Conservation (phyloP, 2,113 vertebrate genomes). For the Lates calcarifer region DNA sequence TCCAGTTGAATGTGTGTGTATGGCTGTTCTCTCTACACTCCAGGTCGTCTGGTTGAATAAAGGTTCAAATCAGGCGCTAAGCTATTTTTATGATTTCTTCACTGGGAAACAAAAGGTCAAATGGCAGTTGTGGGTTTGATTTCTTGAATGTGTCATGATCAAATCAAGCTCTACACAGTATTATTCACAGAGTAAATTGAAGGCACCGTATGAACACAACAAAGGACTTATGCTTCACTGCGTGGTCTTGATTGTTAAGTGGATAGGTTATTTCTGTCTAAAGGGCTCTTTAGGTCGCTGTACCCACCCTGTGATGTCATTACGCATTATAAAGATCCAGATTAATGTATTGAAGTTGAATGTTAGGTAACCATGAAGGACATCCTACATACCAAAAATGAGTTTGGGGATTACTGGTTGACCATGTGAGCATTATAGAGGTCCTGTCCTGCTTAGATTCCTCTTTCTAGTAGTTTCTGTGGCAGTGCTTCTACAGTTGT, state of each 20-base stretch:
- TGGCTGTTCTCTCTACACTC: too few species aligned
- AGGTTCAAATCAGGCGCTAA: neutral
- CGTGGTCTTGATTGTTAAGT: constrained; percentile 31
- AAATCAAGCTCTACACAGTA: constrained; percentile 47
- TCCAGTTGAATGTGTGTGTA: neutral
- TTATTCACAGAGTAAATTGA: constrained; percentile 53
- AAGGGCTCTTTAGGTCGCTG: constrained; percentile 19
- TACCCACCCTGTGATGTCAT: neutral
- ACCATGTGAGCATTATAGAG: too few species aligned
- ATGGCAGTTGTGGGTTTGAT: neutral
- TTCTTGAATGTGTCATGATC: constrained; percentile 18
- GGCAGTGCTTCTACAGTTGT: neutral
- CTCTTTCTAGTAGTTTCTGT: neutral
- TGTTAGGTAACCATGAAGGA: constrained; percentile 28
- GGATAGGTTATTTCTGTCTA: constrained; percentile 34
- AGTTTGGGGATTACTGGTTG: constrained; percentile 20
- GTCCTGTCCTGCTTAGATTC: neutral
- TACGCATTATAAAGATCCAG: constrained; percentile 16
- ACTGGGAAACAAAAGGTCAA: constrained; percentile 25
- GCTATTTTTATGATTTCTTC: constrained; percentile 10
- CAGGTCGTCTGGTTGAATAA: neutral
- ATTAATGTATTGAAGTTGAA: constrained; percentile 35
- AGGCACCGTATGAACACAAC: constrained; percentile 14
- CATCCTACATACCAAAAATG: constrained; percentile 3
- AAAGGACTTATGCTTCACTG: constrained; percentile 36